These are phyloP conservation scores for Chaenodraco wilsoni DNA, from an alignment of 2,797 vertebrate species.

Conservation along the genomic window DNA sequence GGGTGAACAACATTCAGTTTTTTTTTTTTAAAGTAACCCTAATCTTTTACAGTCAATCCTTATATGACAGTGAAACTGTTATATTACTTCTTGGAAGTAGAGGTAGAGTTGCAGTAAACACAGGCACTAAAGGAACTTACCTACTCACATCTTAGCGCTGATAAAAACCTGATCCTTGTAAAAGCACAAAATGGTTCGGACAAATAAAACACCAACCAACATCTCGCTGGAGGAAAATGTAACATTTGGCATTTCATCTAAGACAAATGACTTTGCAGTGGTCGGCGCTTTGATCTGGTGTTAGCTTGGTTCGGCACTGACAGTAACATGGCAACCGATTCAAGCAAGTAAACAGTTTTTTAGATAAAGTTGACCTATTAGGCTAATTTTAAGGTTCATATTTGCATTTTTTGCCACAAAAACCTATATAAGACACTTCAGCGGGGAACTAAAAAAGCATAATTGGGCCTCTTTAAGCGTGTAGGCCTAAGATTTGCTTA, in stretches of 20 bases:
- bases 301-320: too few relatives aligned
- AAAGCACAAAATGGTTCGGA: neutral
- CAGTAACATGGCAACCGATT: too few relatives aligned
- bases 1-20: slow-evolving; percentile 27
- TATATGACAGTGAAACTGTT: neutral
- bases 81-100: neutral
- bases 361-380: too few relatives aligned
- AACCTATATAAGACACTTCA: too few relatives aligned
- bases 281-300: too few relatives aligned
- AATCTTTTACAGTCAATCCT: neutral
- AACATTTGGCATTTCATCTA: too few relatives aligned
- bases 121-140: neutral
- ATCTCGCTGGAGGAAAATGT: too few relatives aligned
- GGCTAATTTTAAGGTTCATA: too few relatives aligned
- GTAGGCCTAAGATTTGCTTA: neutral
- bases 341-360: too few relatives aligned
- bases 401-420: too few relatives aligned
- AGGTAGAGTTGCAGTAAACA: neutral
- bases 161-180: neutral
- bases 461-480: neutral
- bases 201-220: neutral
- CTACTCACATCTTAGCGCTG: neutral
- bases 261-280: too few relatives aligned
- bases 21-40: neutral
- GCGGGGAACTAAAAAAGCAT: neutral